phyloP scores from a whole-genome alignment of 2,113 vertebrate genomes.

The Muscicapa adusta region DNA sequence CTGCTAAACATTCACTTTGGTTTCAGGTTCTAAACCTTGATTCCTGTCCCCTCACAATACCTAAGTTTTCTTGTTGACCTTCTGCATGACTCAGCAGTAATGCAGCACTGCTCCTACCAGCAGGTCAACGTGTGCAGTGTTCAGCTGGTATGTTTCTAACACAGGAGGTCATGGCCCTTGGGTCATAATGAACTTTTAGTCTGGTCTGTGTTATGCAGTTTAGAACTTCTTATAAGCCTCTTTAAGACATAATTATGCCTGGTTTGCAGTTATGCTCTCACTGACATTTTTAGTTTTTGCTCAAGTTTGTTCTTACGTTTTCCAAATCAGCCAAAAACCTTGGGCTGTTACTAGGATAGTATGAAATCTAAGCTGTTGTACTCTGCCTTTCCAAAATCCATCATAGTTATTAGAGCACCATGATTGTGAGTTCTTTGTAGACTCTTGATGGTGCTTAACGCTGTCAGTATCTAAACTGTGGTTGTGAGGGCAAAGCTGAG shows the following conservation, averaged over 20 bases:
- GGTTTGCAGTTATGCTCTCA: background rate
- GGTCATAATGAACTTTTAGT: background rate
- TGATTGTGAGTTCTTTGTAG: background rate
- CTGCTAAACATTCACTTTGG: background rate
- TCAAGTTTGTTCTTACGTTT: background rate
- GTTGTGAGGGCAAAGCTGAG: background rate
- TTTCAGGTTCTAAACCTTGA: background rate
- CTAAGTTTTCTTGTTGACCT: background rate
- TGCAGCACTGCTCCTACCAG: background rate
- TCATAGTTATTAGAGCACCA: fast-evolving
- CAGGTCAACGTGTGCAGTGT: background rate
- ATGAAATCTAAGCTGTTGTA: background rate
- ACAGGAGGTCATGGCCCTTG: background rate
- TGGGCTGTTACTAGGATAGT: background rate
- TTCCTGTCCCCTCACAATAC: background rate
- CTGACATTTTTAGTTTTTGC: background rate
- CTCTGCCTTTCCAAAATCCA: background rate
- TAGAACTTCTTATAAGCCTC: background rate
- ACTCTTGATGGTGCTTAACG: background rate
- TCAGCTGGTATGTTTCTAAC: background rate
- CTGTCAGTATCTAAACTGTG: background rate
- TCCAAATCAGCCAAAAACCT: background rate
- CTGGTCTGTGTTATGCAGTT: background rate
- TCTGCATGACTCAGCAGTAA: background rate
- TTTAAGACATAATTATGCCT: background rate